phyloP scores from a whole-genome alignment of 1,140 invertebrate species.

The Varroa destructor region DNA sequence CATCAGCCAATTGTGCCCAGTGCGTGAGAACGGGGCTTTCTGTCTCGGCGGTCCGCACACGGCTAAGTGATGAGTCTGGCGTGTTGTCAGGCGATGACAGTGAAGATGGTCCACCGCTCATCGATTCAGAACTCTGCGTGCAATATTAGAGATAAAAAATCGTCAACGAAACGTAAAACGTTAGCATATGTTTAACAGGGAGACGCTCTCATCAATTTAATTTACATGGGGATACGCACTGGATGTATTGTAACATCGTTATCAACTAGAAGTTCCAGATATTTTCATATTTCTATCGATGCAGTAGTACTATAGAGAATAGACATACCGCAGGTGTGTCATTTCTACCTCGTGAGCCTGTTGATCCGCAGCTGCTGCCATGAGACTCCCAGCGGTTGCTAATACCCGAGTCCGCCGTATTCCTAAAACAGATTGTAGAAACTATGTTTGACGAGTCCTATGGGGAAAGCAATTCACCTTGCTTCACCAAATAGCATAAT shows the following conservation, averaged over 20 bases:
- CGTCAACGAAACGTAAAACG: no score
- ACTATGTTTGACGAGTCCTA: no score
- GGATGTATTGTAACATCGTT: no score
- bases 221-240: no score
- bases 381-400: conserved; percentile 25
- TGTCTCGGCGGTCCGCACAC: not conserved
- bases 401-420: conserved; percentile 24
- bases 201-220: no score
- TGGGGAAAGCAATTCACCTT: no score
- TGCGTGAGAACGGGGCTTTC: conserved; percentile 10
- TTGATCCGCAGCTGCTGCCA: conserved; percentile 21
- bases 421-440: not conserved
- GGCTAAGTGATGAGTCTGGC: not conserved
- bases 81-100: conserved; percentile 8
- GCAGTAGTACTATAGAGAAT: not conserved
- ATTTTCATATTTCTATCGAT: no score
- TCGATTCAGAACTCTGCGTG: conserved; percentile 12
- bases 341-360: not conserved
- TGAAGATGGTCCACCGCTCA: conserved; percentile 9
- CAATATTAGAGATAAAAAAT: no score
- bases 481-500: no score
- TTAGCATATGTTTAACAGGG: no score
- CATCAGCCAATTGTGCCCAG: conserved; percentile 4
- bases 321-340: not conserved
- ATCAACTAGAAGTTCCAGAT: no score